phyloP scores from a whole-genome alignment of 2,113 vertebrate genomes.

The Petrocephalus zakoni region DNA sequence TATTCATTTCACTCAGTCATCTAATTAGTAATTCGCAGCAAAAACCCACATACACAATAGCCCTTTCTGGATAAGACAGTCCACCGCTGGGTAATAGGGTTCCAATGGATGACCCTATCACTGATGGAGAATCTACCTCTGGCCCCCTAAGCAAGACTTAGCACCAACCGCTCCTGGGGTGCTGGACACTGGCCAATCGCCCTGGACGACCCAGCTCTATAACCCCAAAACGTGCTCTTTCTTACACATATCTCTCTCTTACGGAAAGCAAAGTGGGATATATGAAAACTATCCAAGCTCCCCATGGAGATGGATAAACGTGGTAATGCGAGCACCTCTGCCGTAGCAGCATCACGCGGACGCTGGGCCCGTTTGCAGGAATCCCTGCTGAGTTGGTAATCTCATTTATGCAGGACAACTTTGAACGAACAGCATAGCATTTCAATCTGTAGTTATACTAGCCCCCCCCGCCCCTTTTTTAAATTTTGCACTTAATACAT shows the following conservation, averaged over 20 bases:
- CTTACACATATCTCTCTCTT: neutral
- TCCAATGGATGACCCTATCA: no score
- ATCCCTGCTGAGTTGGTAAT: neutral
- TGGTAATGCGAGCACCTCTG: neutral
- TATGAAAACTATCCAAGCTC: neutral
- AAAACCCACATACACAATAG: no score
- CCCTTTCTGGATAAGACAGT: no score
- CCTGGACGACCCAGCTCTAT: neutral
- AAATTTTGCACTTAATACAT: neutral
- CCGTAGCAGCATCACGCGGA: no score
- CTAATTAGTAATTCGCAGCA: no score
- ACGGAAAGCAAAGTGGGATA: neutral
- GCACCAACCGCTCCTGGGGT: neutral
- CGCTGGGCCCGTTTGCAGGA: neutral
- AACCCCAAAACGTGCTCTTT: neutral
- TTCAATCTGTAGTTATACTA: neutral
- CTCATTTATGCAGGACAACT: neutral
- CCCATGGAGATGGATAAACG: neutral
- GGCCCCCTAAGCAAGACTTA: neutral
- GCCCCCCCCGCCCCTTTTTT: neutral
- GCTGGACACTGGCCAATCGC: neutral
- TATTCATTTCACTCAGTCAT: no score
- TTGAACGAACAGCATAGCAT: neutral
- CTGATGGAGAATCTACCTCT: neutral
- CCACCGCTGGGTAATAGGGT: no score